Conservation (phyloP, 1,140 invertebrate species). For the Halesus radiatus region DNA sequence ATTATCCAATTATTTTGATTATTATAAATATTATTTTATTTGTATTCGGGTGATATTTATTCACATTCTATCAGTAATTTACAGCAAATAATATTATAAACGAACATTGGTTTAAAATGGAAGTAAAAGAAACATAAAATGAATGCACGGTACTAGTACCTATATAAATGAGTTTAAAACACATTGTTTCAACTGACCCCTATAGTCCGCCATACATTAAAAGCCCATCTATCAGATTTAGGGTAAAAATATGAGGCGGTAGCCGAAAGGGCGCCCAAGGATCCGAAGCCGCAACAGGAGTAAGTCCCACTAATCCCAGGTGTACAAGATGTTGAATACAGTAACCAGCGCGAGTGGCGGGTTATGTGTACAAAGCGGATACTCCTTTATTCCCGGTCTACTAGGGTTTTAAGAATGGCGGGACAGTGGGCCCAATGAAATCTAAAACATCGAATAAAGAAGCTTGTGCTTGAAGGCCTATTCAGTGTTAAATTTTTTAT, state of each 20-base stretch:
- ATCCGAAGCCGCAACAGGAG: constrained; percentile 21
- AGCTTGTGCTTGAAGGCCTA: not conserved
- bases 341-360: constrained; percentile 40
- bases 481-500: not conserved
- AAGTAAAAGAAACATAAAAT: too few relatives aligned
- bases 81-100: too few relatives aligned
- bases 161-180: too few relatives aligned
- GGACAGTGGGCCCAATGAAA: not conserved
- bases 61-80: too few relatives aligned
- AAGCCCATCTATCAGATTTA: constrained; percentile 13
- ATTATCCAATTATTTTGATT: too few relatives aligned
- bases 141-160: too few relatives aligned
- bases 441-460: constrained; percentile 6
- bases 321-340: constrained; percentile 49
- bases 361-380: constrained; percentile 15
- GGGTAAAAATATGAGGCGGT: not conserved
- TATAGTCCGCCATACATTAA: not conserved
- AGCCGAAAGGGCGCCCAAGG: not conserved
- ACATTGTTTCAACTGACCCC: too few relatives aligned
- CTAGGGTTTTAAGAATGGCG: not conserved
- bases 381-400: not conserved
- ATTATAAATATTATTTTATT: too few relatives aligned
- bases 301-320: constrained; percentile 50
- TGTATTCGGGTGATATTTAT: too few relatives aligned
- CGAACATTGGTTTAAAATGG: too few relatives aligned